Percentiles rank a stretch among this genome's conserved stretches.
These are phyloP conservation scores for Leptonema lineaticorne DNA, from an alignment of 1,140 invertebrate species.

Conservation along the genomic window DNA sequence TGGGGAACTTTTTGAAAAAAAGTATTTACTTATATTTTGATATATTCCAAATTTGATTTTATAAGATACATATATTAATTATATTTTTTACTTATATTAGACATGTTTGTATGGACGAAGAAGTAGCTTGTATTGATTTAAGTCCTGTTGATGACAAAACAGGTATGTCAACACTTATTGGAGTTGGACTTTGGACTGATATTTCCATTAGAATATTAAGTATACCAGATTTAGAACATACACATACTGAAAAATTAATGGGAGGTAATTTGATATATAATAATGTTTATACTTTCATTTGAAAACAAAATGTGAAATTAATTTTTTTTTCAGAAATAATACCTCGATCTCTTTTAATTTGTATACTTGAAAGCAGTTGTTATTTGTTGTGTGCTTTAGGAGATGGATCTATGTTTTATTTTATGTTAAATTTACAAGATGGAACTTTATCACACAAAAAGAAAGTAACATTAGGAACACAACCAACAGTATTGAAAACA, in stretches of 20 bases:
- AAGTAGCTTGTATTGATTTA: constrained; percentile 96
- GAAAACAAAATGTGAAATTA: constrained; percentile 15
- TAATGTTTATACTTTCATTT: constrained; percentile 25
- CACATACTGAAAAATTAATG: constrained; percentile 83
- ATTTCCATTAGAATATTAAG: constrained; percentile 86
- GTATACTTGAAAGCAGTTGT: constrained; percentile 88
- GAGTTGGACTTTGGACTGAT: constrained; percentile 96
- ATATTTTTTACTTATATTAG: constrained; percentile 45
- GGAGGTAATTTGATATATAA: constrained; percentile 66
- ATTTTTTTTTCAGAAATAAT: constrained; percentile 76
- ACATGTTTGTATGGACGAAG: constrained; percentile 76
- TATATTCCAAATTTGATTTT: constrained; percentile 7
- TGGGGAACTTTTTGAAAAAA: constrained; percentile 64
- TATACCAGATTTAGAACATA: constrained; percentile 75
- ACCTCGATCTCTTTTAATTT: constrained; percentile 91
- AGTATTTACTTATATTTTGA: constrained; percentile 17
- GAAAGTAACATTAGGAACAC: constrained; percentile 93
- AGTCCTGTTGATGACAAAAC: constrained; percentile 72
- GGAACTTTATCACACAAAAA: constrained; percentile 81
- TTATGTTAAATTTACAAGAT: constrained; percentile 73
- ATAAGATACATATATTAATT: constrained; percentile 10
- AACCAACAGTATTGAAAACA: constrained; percentile 90
- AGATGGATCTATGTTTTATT: constrained; percentile 98
- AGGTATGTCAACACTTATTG: constrained; percentile 72
- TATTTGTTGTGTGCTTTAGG: constrained; percentile 92